Evolutionary conservation across 2,797 vertebrate species (phyloP), one percentile per base, ranked within the genome.

Genomic region (Loriculus beryllinus): DNA sequence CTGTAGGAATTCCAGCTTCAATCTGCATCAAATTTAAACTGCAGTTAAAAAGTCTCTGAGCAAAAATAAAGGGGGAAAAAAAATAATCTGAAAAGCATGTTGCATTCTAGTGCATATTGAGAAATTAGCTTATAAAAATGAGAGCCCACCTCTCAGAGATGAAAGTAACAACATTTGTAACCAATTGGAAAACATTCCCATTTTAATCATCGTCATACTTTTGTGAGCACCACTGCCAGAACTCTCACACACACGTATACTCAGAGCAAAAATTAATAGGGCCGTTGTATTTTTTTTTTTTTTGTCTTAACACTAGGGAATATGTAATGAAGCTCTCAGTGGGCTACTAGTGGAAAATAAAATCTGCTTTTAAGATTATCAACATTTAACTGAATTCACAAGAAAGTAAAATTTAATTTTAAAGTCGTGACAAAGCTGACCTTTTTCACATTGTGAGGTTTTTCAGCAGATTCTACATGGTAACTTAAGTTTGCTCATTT

Each of bases 111-210:
- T 65, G 14, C 29, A 47, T 57, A 82, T 39, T 91, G 69, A 75
- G 85, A 95, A 94, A 92, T 86, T 68, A 60, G 40, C 56, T 62
- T 92, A 77, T 76, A 79, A 89, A 94, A 93, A 93, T 62, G 13
- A 95, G 94, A 94, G 16, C 63, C 23, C 23, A 85, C 14, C 47
- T 81, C 75, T 76, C 37, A 75, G 45, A 95, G 40, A 93, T 86
- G 65, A 89, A 96, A 96, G 90, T 86, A 94, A 65, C 23, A 62
- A 88, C 80, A 93, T 96, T 95, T 88, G 82, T 45, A 93, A 95
- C 49, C 90, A 93, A 92, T 86, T 93, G 86, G 69, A 96, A 96
- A 93, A 79, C 76, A 83, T 93, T 90, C 84, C 42, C 51, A 37
- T 93, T 90, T 92, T 96, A 95, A 96, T 94, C 62, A 81, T 62